Percentiles rank a stretch among this genome's conserved stretches.
These are phyloP conservation scores for Rhizoglyphus robini DNA, from an alignment of 1,140 invertebrate genomes.

Conservation along the genomic window DNA sequence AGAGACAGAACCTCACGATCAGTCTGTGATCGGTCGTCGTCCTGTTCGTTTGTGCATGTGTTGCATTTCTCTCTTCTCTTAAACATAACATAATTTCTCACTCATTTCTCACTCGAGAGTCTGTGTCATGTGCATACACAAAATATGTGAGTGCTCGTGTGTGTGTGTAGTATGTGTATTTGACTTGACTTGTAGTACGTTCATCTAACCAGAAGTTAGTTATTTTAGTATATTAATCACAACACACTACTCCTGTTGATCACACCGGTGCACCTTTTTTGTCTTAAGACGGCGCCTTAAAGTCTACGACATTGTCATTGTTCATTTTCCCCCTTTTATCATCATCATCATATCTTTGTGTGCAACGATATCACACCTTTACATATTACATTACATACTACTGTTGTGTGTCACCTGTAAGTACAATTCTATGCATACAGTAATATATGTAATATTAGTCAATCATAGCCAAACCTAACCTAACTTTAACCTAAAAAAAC, in stretches of 20 bases:
- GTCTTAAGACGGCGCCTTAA: no score
- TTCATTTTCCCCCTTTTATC: not conserved
- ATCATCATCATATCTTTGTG: not conserved
- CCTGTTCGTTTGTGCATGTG: not conserved
- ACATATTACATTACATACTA: no score
- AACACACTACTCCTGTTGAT: no score
- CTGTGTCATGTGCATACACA: not conserved
- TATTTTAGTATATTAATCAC: not conserved
- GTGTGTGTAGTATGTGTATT: not conserved
- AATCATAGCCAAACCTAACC: no score
- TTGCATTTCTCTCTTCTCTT: not conserved
- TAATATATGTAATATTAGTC: no score
- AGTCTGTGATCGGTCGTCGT: not conserved
- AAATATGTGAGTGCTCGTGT: no score
- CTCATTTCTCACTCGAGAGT: not conserved
- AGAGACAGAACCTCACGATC: no score
- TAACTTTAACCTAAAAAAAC: no score
- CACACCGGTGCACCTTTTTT: no score
- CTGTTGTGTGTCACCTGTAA: no score
- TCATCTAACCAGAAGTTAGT: not conserved
- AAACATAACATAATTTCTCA: not conserved
- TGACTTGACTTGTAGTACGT: not conserved
- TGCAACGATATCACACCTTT: no score
- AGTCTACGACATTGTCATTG: not conserved
- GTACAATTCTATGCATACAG: no score